A percentile compares a stretch with the other conserved stretches of the same genome.
phyloP scores from a whole-genome alignment of 1,140 invertebrate genomes.

The Hylaeus volcanicus region DNA sequence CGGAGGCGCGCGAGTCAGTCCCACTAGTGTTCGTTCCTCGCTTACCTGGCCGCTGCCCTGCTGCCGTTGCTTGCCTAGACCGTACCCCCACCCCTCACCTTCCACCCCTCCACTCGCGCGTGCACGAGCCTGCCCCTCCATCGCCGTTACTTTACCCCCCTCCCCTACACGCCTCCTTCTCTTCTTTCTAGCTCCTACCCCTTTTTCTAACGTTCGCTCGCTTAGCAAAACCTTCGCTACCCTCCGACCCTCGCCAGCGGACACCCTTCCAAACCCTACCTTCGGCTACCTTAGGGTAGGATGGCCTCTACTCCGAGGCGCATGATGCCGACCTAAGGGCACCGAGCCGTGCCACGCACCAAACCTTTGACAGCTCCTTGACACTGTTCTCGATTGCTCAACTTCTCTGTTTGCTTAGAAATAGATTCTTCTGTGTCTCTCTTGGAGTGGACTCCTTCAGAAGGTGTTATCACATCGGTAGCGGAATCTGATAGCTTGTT shows the following conservation, averaged over 20 bases:
- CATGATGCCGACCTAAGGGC: background rate
- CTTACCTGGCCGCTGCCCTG: slow-evolving; percentile 75
- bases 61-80: slow-evolving; percentile 72
- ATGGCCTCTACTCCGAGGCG: background rate
- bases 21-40: slow-evolving; percentile 74
- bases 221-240: background rate
- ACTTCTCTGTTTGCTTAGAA: too few relatives aligned
- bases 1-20: slow-evolving; percentile 76
- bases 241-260: background rate
- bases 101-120: slow-evolving; percentile 68
- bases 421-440: too few relatives aligned
- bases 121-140: slow-evolving; percentile 66
- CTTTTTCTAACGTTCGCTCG: background rate
- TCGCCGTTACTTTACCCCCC: slow-evolving; percentile 39
- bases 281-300: too few relatives aligned
- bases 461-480: too few relatives aligned
- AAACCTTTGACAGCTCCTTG: too few relatives aligned
- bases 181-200: slow-evolving; percentile 20
- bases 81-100: slow-evolving; percentile 70
- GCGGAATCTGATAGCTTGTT: too few relatives aligned
- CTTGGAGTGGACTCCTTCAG: too few relatives aligned
- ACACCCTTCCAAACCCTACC: slow-evolving; percentile 14
- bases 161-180: slow-evolving; percentile 27
- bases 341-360: too few relatives aligned
- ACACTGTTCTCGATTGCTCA: too few relatives aligned